A percentile compares a stretch with the other conserved stretches of the same genome.
Evolutionary conservation across 2,797 vertebrate genomes (phyloP).

Genomic region (Bradypodion ventrale): DNA sequence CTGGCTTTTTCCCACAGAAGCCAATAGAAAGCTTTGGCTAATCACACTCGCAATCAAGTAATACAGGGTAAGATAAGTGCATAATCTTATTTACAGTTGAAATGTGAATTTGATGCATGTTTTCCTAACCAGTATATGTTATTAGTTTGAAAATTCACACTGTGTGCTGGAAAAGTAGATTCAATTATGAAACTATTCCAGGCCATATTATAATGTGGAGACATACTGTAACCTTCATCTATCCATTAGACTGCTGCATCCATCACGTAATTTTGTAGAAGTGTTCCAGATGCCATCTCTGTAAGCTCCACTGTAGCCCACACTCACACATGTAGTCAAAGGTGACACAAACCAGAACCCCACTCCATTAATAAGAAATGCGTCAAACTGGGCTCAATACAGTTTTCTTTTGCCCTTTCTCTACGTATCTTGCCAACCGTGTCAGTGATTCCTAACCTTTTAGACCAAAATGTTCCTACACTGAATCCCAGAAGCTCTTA

Average conservation of each 20-base stretch:
- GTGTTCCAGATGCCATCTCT: background rate
- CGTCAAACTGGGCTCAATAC: background rate
- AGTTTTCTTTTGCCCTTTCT: background rate
- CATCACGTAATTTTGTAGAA: background rate
- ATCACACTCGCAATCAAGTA: background rate
- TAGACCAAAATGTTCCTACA: too few relatives aligned
- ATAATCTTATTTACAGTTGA: background rate
- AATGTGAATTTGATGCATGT: background rate
- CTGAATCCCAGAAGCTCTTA: too few relatives aligned
- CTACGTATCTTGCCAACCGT: background rate
- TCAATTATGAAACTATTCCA: conserved; percentile 13
- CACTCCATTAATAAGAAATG: background rate
- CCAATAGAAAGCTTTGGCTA: background rate
- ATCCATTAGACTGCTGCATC: conserved; percentile 1
- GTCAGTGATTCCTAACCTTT: too few relatives aligned
- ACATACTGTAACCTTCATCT: background rate
- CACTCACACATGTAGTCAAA: background rate
- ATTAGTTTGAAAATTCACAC: background rate
- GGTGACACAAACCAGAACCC: background rate
- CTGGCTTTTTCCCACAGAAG: background rate
- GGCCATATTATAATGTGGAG: background rate
- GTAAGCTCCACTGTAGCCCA: background rate
- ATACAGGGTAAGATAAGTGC: background rate
- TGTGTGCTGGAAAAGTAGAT: conserved; percentile 6
- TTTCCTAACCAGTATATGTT: background rate